Percentiles rank a stretch among this genome's conserved stretches.
These are phyloP conservation scores for Torymus auratus DNA, from an alignment of 2,888 invertebrate species.

Conservation along the genomic window DNA sequence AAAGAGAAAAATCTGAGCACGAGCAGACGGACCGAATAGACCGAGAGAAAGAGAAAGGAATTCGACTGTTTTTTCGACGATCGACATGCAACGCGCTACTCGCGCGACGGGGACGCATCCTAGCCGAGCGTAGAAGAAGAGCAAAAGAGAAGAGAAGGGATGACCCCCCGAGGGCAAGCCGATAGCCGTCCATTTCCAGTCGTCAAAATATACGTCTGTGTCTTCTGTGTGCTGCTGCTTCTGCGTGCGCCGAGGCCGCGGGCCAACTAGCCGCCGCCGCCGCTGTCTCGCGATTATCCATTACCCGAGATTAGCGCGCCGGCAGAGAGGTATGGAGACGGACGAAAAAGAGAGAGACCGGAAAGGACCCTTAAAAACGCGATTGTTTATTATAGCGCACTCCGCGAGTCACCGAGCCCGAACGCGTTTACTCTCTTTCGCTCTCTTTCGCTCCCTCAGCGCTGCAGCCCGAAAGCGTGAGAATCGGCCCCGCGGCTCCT, in stretches of 20 bases:
- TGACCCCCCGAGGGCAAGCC: conserved; percentile 57
- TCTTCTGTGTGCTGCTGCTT: conserved; percentile 64
- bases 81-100: background rate
- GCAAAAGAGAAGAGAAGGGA: too few relatives aligned
- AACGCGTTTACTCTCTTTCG: background rate
- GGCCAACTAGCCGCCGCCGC: conserved; percentile 49
- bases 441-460: too few relatives aligned
- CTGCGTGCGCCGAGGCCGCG: conserved; percentile 58
- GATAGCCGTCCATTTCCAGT: conserved; percentile 71
- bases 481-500: conserved; percentile 52
- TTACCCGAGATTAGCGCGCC: conserved; percentile 68
- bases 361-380: conserved; percentile 58
- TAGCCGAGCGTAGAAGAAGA: too few relatives aligned
- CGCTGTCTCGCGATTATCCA: conserved; percentile 67
- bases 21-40: conserved; percentile 6
- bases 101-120: too few relatives aligned
- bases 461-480: conserved; percentile 53
- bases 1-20: conserved; percentile 16
- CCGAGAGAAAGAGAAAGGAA: conserved; percentile 25
- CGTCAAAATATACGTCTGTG: conserved; percentile 75
- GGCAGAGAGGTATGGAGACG: too few relatives aligned
- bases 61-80: conserved; percentile 37
- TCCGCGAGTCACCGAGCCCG: conserved; percentile 32
- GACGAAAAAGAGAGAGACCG: conserved; percentile 12
- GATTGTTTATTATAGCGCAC: conserved; percentile 61